Base-by-base conservation (phyloP, 2,888 invertebrate species). In the Watsonalla cultraria region DNA sequence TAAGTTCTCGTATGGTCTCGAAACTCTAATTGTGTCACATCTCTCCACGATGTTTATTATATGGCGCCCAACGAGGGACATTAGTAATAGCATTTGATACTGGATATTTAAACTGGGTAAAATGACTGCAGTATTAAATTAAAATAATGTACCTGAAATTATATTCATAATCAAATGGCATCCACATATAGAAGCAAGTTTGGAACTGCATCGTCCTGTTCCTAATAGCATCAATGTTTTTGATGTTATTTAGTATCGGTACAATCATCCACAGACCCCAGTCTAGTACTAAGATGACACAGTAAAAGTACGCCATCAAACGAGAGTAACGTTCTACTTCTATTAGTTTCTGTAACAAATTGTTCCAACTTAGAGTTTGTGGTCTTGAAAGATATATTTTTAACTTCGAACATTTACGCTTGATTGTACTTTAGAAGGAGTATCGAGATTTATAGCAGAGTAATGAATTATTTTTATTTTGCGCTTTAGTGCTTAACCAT, bases 141-240 rank as follows among this genome's bases (percentile, higher is more conserved):
- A 4, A 37, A 37, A 7, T 8, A 9, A 37, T 9, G 7, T 37
- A 37, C 37, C 37, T 8, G 9, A 62, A 70, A 42, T 76, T 63
- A 47, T 70, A 72, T 42, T 67, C 69, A 45, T 79, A 79, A 39
- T 79, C 77, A 33, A 74, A 70, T 2, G 80, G 80, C 55, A 75
- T 54, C 68, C 72, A 70, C 42, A 76, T 47, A 45, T 76, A 79
- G 1, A 76, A 48, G 39, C 70, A 65, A 6, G 74, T 79, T 60
- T 74, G 70, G 7, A 76, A 57, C 24, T 61, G 66, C 5, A 59
- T 55, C 0, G 74, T 71, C 13, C 62, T 66, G 45, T 78, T 78
- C 7, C 51, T 47, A 9, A 74, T 66, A 0, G 57, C 58, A 7
- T 74, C 70, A 45, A 54, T 60, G n/a, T 62, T 61, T 37, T 57